Evolutionary conservation across 2,888 invertebrate genomes (phyloP), one percentile per base, ranked within the genome.

Genomic region (Sipha maydis): DNA sequence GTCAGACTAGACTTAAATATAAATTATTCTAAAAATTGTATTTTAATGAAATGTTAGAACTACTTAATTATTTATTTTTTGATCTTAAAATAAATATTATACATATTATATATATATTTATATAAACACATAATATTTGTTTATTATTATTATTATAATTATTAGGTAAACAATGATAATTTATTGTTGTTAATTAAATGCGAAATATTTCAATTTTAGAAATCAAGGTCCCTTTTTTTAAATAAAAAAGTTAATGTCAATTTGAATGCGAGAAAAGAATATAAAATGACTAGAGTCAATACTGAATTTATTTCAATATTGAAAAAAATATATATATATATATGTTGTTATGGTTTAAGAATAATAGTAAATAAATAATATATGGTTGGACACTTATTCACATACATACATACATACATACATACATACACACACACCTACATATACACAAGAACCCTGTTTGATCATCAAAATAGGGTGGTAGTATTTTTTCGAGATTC

Each of bases 271-370:
- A 34, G 54, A 86, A 85, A 80, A 61, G 21, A 75, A 88, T 41
- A 76, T 3, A 80, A 56, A 73, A 76, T 88, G 88, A 88, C 88
- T 88, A 88, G 80, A 88, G 75, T 41, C 54, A 75, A 80, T n/a
- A 78, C 82, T 75, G 75, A 67, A 61, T 19, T 41, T 34, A 61
- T 48, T 38, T 14, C 17, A 80, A 25, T 41, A 28, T 56, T 28
- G 19, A 48, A 41, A 31, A 41, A 82, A 61, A 82, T 56, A 67
- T 25, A 79, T 56, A 14, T 79, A 3, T 34, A 9, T 41, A n/a
- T 77, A 38, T n/a, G n/a, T 61, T 38, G 25, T 80, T 41, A 67
- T 11, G 8, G 48, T 76, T 56, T 75, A 41, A 14, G 1, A 67
- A 82, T 54, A 69, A 21, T 67, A n/a, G 41, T 69, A 78, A 61